phyloP scores from a whole-genome alignment of 1,140 invertebrate species.

The Ganaspis sp. region DNA sequence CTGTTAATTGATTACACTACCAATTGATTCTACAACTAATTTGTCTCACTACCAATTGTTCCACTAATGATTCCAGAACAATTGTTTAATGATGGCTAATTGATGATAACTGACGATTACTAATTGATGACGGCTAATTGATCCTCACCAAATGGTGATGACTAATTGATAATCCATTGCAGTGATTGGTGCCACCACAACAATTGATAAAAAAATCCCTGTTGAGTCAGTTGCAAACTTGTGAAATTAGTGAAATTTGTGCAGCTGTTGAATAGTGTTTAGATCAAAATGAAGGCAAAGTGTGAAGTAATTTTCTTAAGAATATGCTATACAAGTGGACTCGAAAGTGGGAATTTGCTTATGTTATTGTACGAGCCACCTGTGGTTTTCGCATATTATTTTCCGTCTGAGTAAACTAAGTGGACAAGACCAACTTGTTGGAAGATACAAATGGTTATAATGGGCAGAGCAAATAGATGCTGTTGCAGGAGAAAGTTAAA shows the following conservation, averaged over 20 bases:
- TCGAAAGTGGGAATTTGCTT: neutral
- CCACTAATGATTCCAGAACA: no score
- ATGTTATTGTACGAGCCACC: slow-evolving; percentile 10
- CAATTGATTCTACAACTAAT: no score
- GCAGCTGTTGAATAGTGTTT: neutral
- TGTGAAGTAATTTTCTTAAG: neutral
- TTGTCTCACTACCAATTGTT: no score
- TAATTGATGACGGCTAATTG: no score
- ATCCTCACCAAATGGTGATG: no score
- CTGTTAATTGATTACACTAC: no score
- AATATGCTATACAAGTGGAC: neutral
- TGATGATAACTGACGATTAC: no score
- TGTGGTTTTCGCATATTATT: slow-evolving; percentile 27
- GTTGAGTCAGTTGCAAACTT: no score
- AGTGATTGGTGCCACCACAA: no score
- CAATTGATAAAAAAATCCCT: no score
- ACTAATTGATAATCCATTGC: no score
- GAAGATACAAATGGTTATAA: slow-evolving; percentile 15
- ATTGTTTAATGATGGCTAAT: no score
- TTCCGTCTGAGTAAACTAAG: slow-evolving; percentile 16
- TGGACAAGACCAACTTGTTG: slow-evolving; percentile 14
- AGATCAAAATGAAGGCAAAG: neutral
- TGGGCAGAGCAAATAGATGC: slow-evolving; percentile 11
- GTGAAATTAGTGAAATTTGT: neutral
- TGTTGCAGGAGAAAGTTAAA: slow-evolving; percentile 1